These are phyloP conservation scores for Myzus persicae DNA, from an alignment of 1,140 invertebrate species.

Conservation along the genomic window DNA sequence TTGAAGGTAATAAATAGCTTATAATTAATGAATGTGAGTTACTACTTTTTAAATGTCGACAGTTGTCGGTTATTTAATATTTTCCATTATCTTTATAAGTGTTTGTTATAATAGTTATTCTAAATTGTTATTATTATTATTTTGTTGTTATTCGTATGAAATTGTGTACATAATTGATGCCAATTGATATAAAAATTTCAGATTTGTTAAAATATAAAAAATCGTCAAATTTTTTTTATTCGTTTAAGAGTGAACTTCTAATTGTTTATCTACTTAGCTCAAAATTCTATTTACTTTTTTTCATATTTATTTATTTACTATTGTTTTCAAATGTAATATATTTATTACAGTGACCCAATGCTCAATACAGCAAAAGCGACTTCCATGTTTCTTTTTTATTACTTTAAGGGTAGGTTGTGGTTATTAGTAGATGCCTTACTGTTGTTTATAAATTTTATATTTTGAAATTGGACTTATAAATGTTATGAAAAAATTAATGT, in stretches of 20 bases:
- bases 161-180: too few species aligned
- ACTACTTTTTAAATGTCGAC: background rate
- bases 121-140: background rate
- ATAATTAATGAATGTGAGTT: background rate
- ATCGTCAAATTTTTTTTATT: too few species aligned
- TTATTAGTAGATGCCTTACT: background rate
- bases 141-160: too few species aligned
- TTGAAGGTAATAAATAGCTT: constrained; percentile 73
- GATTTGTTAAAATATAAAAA: too few species aligned
- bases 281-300: background rate
- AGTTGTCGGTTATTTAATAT: background rate
- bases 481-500: background rate
- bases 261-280: background rate
- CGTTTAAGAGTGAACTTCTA: background rate
- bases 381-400: background rate
- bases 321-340: background rate
- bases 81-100: background rate
- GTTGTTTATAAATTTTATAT: background rate
- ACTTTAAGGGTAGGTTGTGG: background rate
- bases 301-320: background rate
- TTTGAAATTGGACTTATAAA: background rate
- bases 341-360: too few species aligned
- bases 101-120: background rate
- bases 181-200: too few species aligned
- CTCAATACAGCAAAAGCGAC: background rate